A percentile compares a stretch with the other conserved stretches of the same genome.
These are phyloP conservation scores for Andrena camellia DNA, from an alignment of 2,888 invertebrate genomes.

Conservation along the genomic window DNA sequence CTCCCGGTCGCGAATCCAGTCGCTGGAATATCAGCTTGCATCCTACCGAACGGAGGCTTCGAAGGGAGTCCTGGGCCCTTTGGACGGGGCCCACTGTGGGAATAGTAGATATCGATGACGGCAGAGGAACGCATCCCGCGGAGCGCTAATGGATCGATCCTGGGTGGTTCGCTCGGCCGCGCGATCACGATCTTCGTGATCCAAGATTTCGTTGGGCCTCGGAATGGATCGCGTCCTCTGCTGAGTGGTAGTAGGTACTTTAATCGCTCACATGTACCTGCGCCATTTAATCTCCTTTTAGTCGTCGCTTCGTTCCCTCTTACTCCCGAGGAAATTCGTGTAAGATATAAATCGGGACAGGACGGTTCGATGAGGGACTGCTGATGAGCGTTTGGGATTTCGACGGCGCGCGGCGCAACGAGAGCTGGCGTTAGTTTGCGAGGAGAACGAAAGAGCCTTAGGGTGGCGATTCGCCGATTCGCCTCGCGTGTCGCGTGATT, in stretches of 20 bases:
- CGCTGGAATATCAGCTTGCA: constrained; percentile 33
- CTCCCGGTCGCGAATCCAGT: background rate
- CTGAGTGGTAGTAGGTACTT: no score
- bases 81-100: constrained; percentile 70
- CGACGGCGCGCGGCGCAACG: background rate
- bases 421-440: background rate
- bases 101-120: constrained; percentile 81
- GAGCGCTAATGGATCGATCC: constrained; percentile 84
- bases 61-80: constrained; percentile 55
- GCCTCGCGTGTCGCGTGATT: constrained; percentile 75
- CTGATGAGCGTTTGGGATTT: background rate
- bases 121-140: constrained; percentile 79
- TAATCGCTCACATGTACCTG: no score
- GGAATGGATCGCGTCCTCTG: background rate
- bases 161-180: constrained; percentile 80
- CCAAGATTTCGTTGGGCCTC: constrained; percentile 22
- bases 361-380: no score
- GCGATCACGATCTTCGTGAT: constrained; percentile 65
- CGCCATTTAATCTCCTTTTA: no score
- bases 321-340: no score
- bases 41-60: constrained; percentile 58
- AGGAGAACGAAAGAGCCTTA: background rate
- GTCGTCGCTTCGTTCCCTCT: no score
- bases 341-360: no score
- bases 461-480: constrained; percentile 57